These are phyloP conservation scores for Sceloporus undulatus DNA, from an alignment of 2,113 vertebrate genomes.

Conservation along the genomic window DNA sequence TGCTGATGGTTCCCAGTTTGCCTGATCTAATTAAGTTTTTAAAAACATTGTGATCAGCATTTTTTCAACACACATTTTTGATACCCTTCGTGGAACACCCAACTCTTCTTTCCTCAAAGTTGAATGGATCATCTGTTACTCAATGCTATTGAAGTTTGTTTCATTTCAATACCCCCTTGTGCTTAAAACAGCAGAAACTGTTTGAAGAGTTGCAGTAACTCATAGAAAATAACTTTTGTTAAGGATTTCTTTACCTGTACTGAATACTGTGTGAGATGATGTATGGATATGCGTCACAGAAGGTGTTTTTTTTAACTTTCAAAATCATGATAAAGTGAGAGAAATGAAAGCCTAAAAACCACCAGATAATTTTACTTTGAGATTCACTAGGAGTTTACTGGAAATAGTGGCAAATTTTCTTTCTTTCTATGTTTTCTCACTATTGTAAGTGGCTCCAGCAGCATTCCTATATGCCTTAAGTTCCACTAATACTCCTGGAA, in stretches of 20 bases:
- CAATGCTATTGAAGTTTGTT: constrained; percentile 3
- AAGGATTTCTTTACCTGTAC: not conserved
- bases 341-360: not conserved
- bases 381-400: not conserved
- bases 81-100: constrained; percentile 56
- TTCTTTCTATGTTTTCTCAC: too few relatives aligned
- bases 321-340: too few relatives aligned
- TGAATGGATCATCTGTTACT: constrained; percentile 46
- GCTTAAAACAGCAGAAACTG: constrained; percentile 19
- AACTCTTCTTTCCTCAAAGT: constrained; percentile 49
- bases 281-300: too few relatives aligned
- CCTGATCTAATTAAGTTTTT: constrained; percentile 57
- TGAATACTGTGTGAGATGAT: not conserved
- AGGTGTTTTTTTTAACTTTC: not conserved
- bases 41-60: constrained; percentile 1
- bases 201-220: not conserved
- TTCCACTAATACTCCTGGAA: too few relatives aligned
- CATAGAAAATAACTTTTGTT: not conserved
- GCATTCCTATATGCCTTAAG: too few relatives aligned
- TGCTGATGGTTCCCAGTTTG: constrained; percentile 59
- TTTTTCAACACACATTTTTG: constrained; percentile 54
- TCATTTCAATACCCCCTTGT: constrained; percentile 25
- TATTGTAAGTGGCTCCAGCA: too few relatives aligned
- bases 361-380: not conserved
- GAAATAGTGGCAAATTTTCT: not conserved